Evolutionary conservation across 2,113 vertebrate genomes (phyloP).

Genomic region (Danionella cerebrum): DNA sequence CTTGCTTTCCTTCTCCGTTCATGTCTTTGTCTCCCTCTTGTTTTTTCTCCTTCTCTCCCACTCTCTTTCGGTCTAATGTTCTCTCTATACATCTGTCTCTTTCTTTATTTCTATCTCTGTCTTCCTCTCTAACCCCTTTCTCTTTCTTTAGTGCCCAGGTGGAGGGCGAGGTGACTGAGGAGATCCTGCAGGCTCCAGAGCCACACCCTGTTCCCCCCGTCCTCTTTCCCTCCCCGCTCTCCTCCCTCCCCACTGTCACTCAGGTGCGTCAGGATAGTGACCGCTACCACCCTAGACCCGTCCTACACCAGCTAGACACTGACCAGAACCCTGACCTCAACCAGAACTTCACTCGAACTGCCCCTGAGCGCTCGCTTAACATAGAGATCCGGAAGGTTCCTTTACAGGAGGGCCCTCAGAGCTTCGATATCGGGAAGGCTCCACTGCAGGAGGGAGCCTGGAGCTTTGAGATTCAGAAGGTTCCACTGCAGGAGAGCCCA

Average conservation of each 20-base stretch:
- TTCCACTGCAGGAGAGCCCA: constrained; percentile 87
- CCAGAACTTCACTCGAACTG: constrained; percentile 74
- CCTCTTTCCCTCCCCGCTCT: constrained; percentile 90
- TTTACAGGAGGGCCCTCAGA: constrained; percentile 87
- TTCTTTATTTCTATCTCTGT: not conserved
- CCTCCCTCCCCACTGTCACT: constrained; percentile 91
- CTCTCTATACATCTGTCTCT: not conserved
- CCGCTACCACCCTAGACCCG: constrained; percentile 95
- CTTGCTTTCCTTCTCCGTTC: no score
- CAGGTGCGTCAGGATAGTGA: constrained; percentile 92
- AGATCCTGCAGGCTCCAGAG: constrained; percentile 94
- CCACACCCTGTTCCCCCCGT: constrained; percentile 94
- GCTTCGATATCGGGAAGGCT: constrained; percentile 96
- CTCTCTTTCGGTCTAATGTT: no score
- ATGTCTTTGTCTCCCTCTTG: no score
- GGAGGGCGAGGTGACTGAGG: constrained; percentile 92
- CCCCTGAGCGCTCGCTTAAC: constrained; percentile 80
- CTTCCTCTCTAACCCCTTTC: not conserved
- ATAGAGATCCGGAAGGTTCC: constrained; percentile 98
- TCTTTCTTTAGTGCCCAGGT: constrained; percentile 62
- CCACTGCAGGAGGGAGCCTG: constrained; percentile 88
- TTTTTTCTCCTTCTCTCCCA: no score
- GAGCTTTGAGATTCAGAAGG: constrained; percentile 94
- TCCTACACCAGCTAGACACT: constrained; percentile 79
- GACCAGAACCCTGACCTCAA: constrained; percentile 80